A percentile compares a stretch with the other conserved stretches of the same genome.
Conservation (phyloP, 2,888 invertebrate genomes). For the Acanthosepion esculentum region DNA sequence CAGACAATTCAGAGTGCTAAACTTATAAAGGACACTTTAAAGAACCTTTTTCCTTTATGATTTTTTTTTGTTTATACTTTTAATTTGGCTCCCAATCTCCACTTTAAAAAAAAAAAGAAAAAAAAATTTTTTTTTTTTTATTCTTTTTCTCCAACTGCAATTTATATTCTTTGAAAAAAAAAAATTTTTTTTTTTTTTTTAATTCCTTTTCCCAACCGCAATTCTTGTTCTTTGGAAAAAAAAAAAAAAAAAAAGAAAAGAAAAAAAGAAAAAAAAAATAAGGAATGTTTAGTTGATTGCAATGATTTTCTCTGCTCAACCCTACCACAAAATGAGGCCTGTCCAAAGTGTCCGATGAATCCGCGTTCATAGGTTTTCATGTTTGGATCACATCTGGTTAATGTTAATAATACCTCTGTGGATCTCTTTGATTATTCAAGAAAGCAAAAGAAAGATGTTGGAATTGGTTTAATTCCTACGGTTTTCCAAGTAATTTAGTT, state of each 20-base stretch:
- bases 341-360: conserved; percentile 33
- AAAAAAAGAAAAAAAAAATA: background rate
- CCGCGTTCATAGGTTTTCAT: conserved; percentile 18
- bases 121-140: background rate
- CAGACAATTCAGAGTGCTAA: conserved; percentile 46
- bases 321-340: background rate
- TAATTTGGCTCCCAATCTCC: background rate
- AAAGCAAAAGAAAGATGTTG: background rate
- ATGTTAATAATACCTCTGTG: background rate
- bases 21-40: background rate
- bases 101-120: too few relatives aligned
- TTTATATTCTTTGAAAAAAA: too few relatives aligned
- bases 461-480: background rate
- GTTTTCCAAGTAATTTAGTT: too few relatives aligned
- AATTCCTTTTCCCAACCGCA: background rate
- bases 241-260: background rate
- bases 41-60: too few relatives aligned
- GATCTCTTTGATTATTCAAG: background rate
- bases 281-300: conserved; percentile 33
- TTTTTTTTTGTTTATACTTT: background rate
- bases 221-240: background rate
- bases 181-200: background rate
- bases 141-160: too few relatives aligned
- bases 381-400: conserved; percentile 2
- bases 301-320: background rate